Base-by-base conservation (phyloP, 2,113 vertebrate genomes). In the Epinephelus cyanopodus region DNA sequence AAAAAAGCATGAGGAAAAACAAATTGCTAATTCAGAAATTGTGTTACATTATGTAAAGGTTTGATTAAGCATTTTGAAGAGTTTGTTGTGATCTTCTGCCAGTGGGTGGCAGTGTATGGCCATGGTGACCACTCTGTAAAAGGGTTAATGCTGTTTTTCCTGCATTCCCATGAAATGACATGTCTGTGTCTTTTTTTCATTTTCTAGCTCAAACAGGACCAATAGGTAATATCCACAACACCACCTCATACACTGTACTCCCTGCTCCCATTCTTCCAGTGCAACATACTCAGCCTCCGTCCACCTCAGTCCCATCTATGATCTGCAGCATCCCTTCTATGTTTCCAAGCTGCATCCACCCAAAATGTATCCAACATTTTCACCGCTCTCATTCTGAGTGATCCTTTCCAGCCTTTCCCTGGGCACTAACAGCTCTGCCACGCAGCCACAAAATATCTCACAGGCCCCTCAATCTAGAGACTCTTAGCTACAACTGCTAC, bases 181-280 rank as follows among this genome's bases (percentile, higher is more conserved):
- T 48, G 5, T 39, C 6, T 14, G 9, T 63, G n/a, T 86, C 2
- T 3, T 1, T 64, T 64, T 68, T 27, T 48, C 5, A 71, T 47
- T 61, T 78, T 88, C n/a, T 48, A 86, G 86, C 80, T 76, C 83
- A 90, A 70, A 56, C 53, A 56, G 2, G 8, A 50, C 5, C 10
- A 54, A 69, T 25, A 81, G 89, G 89, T 90, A 89, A 77, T 1
- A 64, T 48, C 18, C 42, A 45, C 42, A 45, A 45, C 42, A 45
- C 42, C 42, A 33, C 37, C 29, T 53, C 45, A 68, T 14, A 29
- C 48, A 56, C 21, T 62, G n/a, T 21, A 11, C 2, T 7, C 0
- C 15, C 19, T 54, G 37, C 39, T 48, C 6, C 14, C 42, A 75
- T 13, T 45, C 25, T 4, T 66, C 54, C 4, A 52, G 5, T 58